Base-by-base conservation (phyloP, 1,140 invertebrate species). In the Drosophila lacertosa region DNA sequence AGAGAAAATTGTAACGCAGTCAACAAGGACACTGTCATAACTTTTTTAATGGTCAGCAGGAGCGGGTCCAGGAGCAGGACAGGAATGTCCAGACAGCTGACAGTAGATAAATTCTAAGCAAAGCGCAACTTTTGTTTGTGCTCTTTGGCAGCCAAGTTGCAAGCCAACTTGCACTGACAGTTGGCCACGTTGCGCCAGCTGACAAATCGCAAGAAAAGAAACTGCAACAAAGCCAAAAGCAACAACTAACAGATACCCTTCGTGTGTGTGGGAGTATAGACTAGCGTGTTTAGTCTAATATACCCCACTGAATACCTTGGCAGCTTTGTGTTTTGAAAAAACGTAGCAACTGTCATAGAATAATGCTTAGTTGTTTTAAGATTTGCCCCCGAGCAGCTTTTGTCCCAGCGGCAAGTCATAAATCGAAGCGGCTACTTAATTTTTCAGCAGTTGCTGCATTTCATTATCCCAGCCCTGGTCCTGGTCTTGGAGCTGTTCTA, bases 91-190 rank as follows among this genome's bases (percentile, higher is more conserved):
- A 59, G 68, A 77, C 73, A 83, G 64, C 71, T 88, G 82, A 78
- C 74, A 88, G 77, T 82, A 88, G 83, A 88, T 88, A 88, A 88
- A 88, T 88, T 78, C 82, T 89, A 78, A 88, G 77, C 80, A 84
- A 47, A 77, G 82, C 77, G 82, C 77, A 82, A 86, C 77, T 81
- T 81, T 74, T 71, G 71, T 74, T 77, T 74, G 59, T 37, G 50
- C 67, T 44, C 67, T 62, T 66, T 78, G 65, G 48, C 44, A 63
- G 44, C 70, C 47, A 59, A 60, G 54, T 44, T 57, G 60, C 45
- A 55, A 37, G 45, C 47, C 76, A 84, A 86, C 55, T 84, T 84
- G 67, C 81, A 76, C 62, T 79, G 81, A 80, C 76, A 86, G 78
- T 83, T 74, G 58, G 68, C 68, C 68, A 76, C 48, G 53, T 57